Conservation (phyloP, 1,140 invertebrate species). For the Eulimnadia texana region DNA sequence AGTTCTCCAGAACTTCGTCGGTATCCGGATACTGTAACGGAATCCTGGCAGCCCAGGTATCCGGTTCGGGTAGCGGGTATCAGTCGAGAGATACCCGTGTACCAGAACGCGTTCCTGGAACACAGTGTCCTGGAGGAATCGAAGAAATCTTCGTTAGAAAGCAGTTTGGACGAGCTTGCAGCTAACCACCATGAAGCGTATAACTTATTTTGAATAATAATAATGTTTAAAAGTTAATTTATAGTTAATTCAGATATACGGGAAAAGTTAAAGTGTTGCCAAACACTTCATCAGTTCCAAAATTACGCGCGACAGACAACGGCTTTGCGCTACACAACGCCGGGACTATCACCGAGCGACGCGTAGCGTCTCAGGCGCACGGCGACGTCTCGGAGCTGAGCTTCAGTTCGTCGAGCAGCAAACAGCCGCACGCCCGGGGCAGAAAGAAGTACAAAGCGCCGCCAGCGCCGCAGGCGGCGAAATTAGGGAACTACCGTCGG, state of each 20-base stretch:
- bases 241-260: not conserved
- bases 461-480: too few relatives aligned
- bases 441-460: not conserved
- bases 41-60: too few relatives aligned
- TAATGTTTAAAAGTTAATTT: too few relatives aligned
- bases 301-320: conserved; percentile 6
- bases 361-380: not conserved
- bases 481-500: too few relatives aligned
- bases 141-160: not conserved
- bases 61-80: too few relatives aligned
- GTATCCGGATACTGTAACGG: not conserved
- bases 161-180: not conserved
- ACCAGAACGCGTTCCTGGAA: not conserved
- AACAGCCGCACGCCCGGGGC: not conserved
- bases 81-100: not conserved
- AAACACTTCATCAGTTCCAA: not conserved
- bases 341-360: not conserved
- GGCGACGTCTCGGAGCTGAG: not conserved
- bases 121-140: too few relatives aligned
- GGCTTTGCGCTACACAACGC: conserved; percentile 1
- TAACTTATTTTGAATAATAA: too few relatives aligned
- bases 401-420: not conserved
- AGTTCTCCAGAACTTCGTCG: not conserved
- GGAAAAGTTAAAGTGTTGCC: not conserved
- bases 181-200: too few relatives aligned